Evolutionary conservation across 1,140 invertebrate species (phyloP).

Genomic region (Vanessa atalanta): DNA sequence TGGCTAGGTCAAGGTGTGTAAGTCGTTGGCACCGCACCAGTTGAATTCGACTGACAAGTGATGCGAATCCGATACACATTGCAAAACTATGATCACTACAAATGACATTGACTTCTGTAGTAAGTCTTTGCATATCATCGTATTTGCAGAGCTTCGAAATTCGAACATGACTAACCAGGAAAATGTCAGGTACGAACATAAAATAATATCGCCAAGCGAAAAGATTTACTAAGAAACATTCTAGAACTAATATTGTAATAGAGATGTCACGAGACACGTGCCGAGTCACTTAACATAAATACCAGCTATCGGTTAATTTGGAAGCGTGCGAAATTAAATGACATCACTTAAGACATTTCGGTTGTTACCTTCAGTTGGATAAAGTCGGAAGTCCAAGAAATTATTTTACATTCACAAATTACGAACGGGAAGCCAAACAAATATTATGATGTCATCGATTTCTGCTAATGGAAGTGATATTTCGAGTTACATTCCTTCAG

Average conservation of each 20-base stretch:
- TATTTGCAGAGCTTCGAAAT: conserved; percentile 7
- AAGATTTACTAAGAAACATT: not conserved
- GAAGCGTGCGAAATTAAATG: conserved; percentile 1
- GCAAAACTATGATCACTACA: conserved; percentile 33
- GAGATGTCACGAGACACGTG: not conserved
- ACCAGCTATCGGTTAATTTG: not conserved
- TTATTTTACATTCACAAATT: conserved; percentile 16
- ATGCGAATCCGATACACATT: conserved; percentile 41
- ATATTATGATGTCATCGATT: conserved; percentile 46
- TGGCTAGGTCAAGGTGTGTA: conserved; percentile 63
- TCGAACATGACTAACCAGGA: conserved; percentile 7
- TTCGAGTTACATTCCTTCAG: conserved; percentile 55
- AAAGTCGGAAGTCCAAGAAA: conserved; percentile 34
- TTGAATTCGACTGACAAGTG: conserved; percentile 44
- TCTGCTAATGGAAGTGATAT: conserved; percentile 48
- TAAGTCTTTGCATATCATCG: not conserved
- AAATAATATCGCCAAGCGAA: not conserved
- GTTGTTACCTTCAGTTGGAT: conserved; percentile 17
- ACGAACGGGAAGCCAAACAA: conserved; percentile 43
- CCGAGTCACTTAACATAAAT: not conserved
- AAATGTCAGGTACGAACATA: not conserved
- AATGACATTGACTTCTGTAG: conserved; percentile 15
- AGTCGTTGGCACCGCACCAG: conserved; percentile 68
- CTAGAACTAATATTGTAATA: not conserved
- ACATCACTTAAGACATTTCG: conserved; percentile 8